Conservation (phyloP, 2,797 vertebrate genomes). For the Poliocrania exsul region DNA sequence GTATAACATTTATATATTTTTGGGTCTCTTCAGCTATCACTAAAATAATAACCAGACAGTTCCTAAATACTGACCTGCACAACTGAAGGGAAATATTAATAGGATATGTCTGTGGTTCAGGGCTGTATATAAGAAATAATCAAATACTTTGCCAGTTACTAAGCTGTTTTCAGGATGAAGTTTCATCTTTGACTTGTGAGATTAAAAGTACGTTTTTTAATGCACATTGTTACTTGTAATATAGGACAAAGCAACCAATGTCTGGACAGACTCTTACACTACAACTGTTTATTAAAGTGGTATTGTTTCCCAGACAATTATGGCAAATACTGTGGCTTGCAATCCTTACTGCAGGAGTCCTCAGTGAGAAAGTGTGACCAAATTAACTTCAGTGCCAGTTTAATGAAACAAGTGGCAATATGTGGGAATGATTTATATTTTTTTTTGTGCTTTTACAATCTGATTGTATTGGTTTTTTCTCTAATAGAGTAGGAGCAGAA, state of each 20-base stretch:
- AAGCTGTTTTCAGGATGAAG: neutral
- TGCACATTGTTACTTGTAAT: neutral
- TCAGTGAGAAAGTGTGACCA: neutral
- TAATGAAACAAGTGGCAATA: conserved; percentile 27
- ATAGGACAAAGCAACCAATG: neutral
- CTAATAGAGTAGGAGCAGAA: neutral
- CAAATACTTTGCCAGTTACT: neutral
- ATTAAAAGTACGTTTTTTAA: neutral
- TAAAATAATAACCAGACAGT: neutral
- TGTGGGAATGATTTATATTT: conserved; percentile 30
- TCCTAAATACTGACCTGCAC: neutral
- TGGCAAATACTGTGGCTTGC: neutral
- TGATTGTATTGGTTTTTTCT: conserved; percentile 29
- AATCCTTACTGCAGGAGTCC: neutral
- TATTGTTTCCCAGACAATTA: neutral
- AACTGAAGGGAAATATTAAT: neutral
- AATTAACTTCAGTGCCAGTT: neutral
- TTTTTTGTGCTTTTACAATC: conserved; percentile 1
- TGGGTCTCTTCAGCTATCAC: neutral
- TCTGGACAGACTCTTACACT: neutral
- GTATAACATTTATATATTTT: neutral
- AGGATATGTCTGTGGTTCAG: neutral
- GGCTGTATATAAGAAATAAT: too few relatives aligned
- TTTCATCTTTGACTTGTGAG: neutral
- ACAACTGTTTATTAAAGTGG: neutral